Base-by-base conservation (phyloP, 2,888 invertebrate species). In the Dascillus cervinus region DNA sequence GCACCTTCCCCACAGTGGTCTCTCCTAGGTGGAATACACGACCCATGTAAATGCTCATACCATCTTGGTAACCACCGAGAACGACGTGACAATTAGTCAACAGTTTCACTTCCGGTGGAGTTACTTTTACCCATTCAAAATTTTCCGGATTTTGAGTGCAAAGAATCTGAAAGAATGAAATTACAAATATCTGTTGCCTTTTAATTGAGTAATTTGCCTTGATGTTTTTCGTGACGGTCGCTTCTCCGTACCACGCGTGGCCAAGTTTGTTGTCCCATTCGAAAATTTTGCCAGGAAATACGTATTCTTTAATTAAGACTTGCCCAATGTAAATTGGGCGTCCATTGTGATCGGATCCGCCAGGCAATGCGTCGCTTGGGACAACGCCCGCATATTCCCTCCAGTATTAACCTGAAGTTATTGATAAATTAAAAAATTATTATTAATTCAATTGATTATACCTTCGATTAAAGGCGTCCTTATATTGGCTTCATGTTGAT, bases 101-200 rank as follows among this genome's bases (percentile, higher is more conserved):
- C 2, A 28, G 12, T 8, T 28, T 9, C 2, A 28, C 20, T 12
- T 28, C 11, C n/a, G 19, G 5, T 2, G 2, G 2, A 3, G 11
- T 20, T 2, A 21, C 20, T 8, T 4, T 4, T 20, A 28, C 9
- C 28, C 28, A 28, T 3, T 19, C n/a, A 13, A 28, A 28, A n/a
- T 9, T 19, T 19, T 20, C 28, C 3, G 28, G 28, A n/a, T 21
- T 11, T 5, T 20, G 11, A n/a, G 19, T 28, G 28, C 28, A 28
- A 6, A 28, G n/a, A 13, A 28, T 28, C 28, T 28, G 28, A 14
- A 35, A 14, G 25, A 27, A n/a, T 10, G n/a, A n/a, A n/a, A n/a
- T n/a, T n/a, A n/a, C n/a, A n/a, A n/a, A n/a, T n/a, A n/a, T n/a
- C n/a, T n/a, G n/a, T n/a, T n/a, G n/a, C n/a, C n/a, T 4, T 17